Evolutionary conservation across 2,113 vertebrate species (phyloP).

Genomic region (Struthidea cinerea): DNA sequence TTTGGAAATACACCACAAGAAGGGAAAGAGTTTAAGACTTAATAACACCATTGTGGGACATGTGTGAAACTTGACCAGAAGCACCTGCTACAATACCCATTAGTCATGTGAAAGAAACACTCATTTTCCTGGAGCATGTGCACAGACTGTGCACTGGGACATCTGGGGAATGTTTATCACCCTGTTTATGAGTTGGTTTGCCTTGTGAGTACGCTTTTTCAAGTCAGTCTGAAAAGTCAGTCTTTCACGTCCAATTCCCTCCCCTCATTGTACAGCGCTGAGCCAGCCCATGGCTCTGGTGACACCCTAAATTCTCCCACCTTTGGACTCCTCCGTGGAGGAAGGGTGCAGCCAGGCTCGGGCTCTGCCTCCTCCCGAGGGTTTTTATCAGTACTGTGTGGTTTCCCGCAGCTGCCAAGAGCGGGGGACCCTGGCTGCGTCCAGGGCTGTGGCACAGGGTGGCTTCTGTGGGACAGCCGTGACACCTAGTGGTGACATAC

Average conservation of each 20-base stretch:
- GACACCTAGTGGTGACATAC: constrained; percentile 64
- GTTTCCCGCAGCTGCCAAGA: background rate
- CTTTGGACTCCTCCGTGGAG: accelerated
- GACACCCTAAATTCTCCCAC: background rate
- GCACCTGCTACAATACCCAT: background rate
- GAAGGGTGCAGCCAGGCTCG: background rate
- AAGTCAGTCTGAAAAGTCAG: background rate
- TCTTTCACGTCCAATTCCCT: background rate
- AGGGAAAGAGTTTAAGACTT: background rate
- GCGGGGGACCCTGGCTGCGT: accelerated
- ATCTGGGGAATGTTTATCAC: background rate
- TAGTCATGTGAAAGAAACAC: background rate
- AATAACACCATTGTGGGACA: accelerated
- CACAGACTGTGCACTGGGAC: background rate
- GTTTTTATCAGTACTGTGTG: accelerated
- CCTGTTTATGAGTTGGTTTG: background rate
- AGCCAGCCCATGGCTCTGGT: background rate
- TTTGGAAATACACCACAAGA: background rate
- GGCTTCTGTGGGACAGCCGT: constrained; percentile 13
- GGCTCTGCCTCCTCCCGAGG: background rate
- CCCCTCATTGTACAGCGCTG: accelerated
- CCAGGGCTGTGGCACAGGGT: background rate
- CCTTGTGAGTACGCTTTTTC: background rate
- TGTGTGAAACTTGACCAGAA: background rate
- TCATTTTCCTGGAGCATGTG: accelerated